Conservation (phyloP, 2,797 vertebrate species). For the Tapirus indicus region DNA sequence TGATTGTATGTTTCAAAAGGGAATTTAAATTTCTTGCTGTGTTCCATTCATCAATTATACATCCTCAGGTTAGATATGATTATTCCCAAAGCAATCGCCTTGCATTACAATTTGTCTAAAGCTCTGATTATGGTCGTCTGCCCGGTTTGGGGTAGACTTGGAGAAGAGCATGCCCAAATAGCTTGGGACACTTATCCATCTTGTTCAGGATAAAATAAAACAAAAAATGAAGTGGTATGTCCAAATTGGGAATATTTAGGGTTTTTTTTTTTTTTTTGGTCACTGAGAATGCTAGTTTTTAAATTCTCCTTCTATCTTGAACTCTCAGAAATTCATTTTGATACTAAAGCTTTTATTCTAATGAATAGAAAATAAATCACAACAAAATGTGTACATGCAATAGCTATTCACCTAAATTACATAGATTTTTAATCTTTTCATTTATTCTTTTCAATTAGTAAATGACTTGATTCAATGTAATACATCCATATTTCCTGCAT, state of each 20-base stretch:
- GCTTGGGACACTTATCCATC: neutral
- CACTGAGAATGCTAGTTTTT: neutral
- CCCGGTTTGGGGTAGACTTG: neutral
- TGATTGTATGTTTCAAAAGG: neutral
- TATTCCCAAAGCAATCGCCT: neutral
- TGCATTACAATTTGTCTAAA: neutral
- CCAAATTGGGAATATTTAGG: neutral
- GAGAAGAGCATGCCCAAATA: neutral
- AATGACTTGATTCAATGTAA: neutral
- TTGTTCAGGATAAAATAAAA: neutral
- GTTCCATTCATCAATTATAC: neutral
- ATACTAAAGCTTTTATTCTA: neutral
- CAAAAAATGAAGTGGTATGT: neutral
- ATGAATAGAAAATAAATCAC: neutral
- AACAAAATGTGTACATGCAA: neutral
- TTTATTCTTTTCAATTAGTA: constrained; percentile 19
- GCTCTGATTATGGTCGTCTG: neutral
- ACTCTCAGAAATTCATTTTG: neutral
- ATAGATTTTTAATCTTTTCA: neutral
- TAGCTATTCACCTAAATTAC: neutral
- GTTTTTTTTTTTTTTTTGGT: neutral
- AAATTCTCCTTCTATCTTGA: neutral
- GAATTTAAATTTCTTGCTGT: neutral
- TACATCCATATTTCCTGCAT: neutral
- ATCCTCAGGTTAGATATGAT: neutral